These are phyloP conservation scores for Perccottus glenii DNA, from an alignment of 2,113 vertebrate genomes.

Conservation along the genomic window DNA sequence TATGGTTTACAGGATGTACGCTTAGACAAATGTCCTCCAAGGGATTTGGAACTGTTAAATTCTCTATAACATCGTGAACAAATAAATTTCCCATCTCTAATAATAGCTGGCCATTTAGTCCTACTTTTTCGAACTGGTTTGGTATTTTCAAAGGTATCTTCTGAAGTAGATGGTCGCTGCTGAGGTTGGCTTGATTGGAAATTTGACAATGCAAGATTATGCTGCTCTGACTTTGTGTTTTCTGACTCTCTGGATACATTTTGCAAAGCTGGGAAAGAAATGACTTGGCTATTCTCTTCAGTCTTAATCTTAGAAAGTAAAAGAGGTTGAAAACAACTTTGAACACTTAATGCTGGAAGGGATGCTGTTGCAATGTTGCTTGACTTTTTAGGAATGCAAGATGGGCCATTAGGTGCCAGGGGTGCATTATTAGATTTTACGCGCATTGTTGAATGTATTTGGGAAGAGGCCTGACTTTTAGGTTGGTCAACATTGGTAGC, in stretches of 20 bases:
- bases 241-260: conserved; percentile 48
- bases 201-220: conserved; percentile 68
- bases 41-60: conserved; percentile 91
- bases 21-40: conserved; percentile 96
- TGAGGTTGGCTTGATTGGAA: conserved; percentile 63
- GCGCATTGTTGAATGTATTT: not conserved
- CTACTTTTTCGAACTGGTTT: conserved; percentile 85
- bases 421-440: not conserved
- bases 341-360: conserved; percentile 76
- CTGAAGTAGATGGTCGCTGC: conserved; percentile 31
- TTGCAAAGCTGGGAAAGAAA: conserved; percentile 81
- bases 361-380: conserved; percentile 75
- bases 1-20: conserved; percentile 89
- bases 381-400: conserved; percentile 49
- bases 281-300: conserved; percentile 70
- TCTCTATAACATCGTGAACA: conserved; percentile 92
- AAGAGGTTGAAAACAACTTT: conserved; percentile 79
- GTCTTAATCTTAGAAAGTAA: conserved; percentile 81
- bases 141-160: conserved; percentile 70
- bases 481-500: not conserved
- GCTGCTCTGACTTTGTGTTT: conserved; percentile 74
- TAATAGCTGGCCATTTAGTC: conserved; percentile 94
- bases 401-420: not conserved
- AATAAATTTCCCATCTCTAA: conserved; percentile 92
- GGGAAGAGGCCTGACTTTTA: not conserved